Evolutionary conservation across 1,140 invertebrate species (phyloP).

Genomic region (Yoshiicerus persimilis): DNA sequence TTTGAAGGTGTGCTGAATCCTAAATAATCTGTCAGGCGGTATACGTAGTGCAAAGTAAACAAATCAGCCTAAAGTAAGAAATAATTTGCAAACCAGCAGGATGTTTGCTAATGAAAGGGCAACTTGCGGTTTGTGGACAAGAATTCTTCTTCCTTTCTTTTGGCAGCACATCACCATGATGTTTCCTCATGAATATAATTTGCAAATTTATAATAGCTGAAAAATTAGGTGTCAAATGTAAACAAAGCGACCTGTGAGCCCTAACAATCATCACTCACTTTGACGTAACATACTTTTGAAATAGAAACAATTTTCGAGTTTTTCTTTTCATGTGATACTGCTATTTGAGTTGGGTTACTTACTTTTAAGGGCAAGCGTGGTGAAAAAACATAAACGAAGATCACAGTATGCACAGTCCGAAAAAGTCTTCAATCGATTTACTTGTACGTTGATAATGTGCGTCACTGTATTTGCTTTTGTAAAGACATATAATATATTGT

Average conservation of each 20-base stretch:
- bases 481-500: background rate
- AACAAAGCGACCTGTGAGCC: background rate
- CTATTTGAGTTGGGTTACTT: background rate
- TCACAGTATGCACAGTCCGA: background rate
- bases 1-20: background rate
- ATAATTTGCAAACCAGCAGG: background rate
- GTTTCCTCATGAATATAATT: background rate
- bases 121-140: background rate
- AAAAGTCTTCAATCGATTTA: background rate
- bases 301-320: background rate
- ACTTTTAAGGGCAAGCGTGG: background rate
- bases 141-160: slow-evolving; percentile 1
- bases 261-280: background rate
- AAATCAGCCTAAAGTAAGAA: background rate
- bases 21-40: background rate
- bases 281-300: background rate
- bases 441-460: background rate
- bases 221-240: background rate
- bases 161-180: background rate
- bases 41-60: background rate
- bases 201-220: background rate
- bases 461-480: background rate
- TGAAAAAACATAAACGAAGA: background rate
- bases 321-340: background rate
- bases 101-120: background rate